Evolutionary conservation across 2,888 invertebrate species (phyloP), one percentile per base, ranked within the genome.

Genomic region (Sarcophaga rosellei): DNA sequence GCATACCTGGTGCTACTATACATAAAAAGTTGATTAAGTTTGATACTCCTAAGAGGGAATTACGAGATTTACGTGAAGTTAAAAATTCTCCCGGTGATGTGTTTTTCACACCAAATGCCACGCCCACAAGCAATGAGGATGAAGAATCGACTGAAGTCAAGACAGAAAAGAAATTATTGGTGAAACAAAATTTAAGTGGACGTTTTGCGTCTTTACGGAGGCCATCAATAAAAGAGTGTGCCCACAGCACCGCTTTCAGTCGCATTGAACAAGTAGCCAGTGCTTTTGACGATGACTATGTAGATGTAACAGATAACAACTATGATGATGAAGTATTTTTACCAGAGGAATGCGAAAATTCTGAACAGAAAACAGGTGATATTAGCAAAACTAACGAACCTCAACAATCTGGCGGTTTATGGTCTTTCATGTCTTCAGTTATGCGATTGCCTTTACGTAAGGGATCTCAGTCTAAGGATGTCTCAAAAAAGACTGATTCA

Each of bases 1-100:
- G 92, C 4, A 90, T 89, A n/a, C 89, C 91, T 1, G 91, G 91
- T 15, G 89, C 90, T 4, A 68, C 88, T 0, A 90, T 90, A 12
- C 90, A 90, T 62, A 93, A 92, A 75, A 92, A 93, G 80, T 70
- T 91, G 2, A 92, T 92, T 4, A 89, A 91, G 63, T 92, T 92
- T 65, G 93, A 93, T 69, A 93, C 92, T 0, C 92, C 92, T 0
- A 90, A 89, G 53, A n/a, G 79, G 12, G 80, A 88, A 25, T 79
- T 47, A 6, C n/a, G n/a, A 17, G 75, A 74, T 2, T 70, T 74
- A 57, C 61, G 15, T n/a, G 75, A 84, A 23, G 47, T 57, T 35
- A 65, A 81, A 57, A 82, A 74, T 57, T 87, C 88, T 0, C 61
- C 84, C 11, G 63, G 63, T 73, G 89, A 89, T 21, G 66, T 82